Evolutionary conservation across 2,888 invertebrate genomes (phyloP).

Genomic region (Sesia apiformis): DNA sequence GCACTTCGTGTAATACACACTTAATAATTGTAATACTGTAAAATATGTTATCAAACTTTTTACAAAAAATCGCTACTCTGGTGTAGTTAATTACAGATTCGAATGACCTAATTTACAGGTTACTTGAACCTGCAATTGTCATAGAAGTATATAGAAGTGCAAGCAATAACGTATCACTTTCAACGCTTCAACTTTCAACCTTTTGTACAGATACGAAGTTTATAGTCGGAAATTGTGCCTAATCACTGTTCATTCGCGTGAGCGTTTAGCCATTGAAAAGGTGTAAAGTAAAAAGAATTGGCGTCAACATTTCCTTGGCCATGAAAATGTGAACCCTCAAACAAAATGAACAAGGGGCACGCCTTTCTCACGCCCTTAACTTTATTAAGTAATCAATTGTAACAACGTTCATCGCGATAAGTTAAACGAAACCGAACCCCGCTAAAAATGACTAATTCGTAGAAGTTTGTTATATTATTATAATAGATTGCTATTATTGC

Average conservation of each 20-base stretch:
- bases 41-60: too few species aligned
- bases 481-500: too few species aligned
- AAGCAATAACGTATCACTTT: too few species aligned
- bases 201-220: too few species aligned
- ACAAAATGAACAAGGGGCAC: conserved; percentile 24
- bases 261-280: conserved; percentile 9
- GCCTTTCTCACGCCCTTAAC: conserved; percentile 16
- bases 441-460: neutral
- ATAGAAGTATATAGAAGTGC: neutral
- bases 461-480: too few species aligned
- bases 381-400: conserved; percentile 41
- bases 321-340: conserved; percentile 18
- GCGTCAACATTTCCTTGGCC: conserved; percentile 13
- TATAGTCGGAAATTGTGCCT: conserved; percentile 3
- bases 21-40: too few species aligned
- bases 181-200: too few species aligned
- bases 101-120: neutral
- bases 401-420: conserved; percentile 30
- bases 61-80: too few species aligned
- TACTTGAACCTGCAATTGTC: neutral
- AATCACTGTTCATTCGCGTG: conserved; percentile 17
- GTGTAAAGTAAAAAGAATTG: conserved; percentile 13
- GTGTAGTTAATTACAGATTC: too few species aligned
- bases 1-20: neutral
- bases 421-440: conserved; percentile 19